A percentile compares a stretch with the other conserved stretches of the same genome.
Conservation (phyloP, 2,888 invertebrate species). For the Schizotus pectinicornis region DNA sequence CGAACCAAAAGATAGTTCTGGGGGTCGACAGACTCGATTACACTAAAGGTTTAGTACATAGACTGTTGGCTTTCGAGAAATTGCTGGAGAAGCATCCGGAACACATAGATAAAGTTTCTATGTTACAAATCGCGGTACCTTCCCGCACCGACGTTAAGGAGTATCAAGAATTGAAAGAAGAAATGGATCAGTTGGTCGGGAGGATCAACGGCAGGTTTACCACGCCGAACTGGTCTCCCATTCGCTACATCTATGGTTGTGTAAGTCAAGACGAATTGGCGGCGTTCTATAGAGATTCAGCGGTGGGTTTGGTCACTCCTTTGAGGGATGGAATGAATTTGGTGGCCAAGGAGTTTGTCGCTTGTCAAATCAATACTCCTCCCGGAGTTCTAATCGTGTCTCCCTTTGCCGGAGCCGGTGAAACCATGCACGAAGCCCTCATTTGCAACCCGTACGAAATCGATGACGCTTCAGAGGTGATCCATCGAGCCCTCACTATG, state of each 20-base stretch:
- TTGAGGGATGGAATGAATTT: conserved; percentile 90
- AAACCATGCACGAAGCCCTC: conserved; percentile 92
- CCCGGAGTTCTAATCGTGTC: conserved; percentile 87
- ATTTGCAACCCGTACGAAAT: conserved; percentile 90
- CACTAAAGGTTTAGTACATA: conserved; percentile 87
- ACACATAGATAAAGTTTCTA: conserved; percentile 81
- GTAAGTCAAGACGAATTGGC: conserved; percentile 86
- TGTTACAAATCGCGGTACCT: conserved; percentile 87
- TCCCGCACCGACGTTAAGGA: conserved; percentile 90
- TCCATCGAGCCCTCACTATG: conserved; percentile 88
- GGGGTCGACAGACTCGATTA: conserved; percentile 91
- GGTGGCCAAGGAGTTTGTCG: conserved; percentile 91
- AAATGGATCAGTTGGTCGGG: conserved; percentile 88
- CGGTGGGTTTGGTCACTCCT: conserved; percentile 87
- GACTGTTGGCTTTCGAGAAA: conserved; percentile 82
- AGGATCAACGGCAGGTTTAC: conserved; percentile 88
- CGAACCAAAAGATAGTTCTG: conserved; percentile 80
- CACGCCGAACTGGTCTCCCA: conserved; percentile 92
- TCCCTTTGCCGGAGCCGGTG: conserved; percentile 90
- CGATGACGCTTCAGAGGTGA: conserved; percentile 84
- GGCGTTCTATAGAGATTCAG: conserved; percentile 84
- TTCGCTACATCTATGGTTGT: conserved; percentile 84
- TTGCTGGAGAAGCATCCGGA: conserved; percentile 84
- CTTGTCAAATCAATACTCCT: conserved; percentile 85
- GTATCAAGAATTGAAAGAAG: conserved; percentile 87